These are phyloP conservation scores for Nansenia antarctica DNA, from an alignment of 2,113 vertebrate genomes.

Conservation along the genomic window DNA sequence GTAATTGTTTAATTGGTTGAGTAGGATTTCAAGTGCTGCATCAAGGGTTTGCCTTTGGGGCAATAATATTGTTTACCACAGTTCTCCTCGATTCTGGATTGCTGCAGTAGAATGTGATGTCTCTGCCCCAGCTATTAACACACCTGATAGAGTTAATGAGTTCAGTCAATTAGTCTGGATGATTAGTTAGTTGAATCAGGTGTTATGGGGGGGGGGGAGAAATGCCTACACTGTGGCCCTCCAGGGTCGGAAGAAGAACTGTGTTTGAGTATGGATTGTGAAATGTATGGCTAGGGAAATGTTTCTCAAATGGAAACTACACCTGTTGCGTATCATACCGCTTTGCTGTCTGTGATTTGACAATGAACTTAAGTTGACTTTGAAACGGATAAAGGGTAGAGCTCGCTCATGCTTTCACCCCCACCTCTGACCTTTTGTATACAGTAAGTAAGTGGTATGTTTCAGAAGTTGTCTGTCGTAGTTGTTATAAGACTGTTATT, in stretches of 20 bases:
- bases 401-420: neutral
- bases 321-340: conserved; percentile 56
- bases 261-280: neutral
- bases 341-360: neutral
- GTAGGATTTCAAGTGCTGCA: no score
- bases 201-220: neutral
- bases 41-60: no score
- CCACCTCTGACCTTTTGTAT: neutral
- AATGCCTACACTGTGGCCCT: neutral
- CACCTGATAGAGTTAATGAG: neutral
- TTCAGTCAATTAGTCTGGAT: neutral
- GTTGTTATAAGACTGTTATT: neutral
- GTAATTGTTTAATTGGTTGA: no score
- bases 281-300: neutral
- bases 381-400: neutral
- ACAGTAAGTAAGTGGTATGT: no score
- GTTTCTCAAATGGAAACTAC: neutral
- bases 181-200: neutral
- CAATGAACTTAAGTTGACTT: neutral
- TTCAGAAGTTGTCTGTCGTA: neutral
- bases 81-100: no score
- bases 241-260: neutral
- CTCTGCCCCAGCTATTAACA: no score
- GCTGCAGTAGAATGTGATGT: no score
- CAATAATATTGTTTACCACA: no score